These are phyloP conservation scores for Penaeus japonicus DNA, from an alignment of 1,140 invertebrate species.

Conservation along the genomic window DNA sequence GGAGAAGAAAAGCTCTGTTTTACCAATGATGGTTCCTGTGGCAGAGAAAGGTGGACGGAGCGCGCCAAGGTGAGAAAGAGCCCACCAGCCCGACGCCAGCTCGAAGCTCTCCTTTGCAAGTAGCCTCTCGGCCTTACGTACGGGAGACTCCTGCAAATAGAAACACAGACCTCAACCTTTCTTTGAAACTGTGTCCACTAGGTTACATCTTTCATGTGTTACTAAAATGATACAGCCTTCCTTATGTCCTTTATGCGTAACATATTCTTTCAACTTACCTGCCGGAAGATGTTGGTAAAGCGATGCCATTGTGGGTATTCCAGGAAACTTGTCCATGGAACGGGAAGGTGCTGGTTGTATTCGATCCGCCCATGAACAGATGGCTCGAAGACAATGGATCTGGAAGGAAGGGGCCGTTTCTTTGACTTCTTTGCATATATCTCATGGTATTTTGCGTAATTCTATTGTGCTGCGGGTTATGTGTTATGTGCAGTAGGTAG, in stretches of 20 bases:
- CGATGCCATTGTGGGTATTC: slow-evolving; percentile 7
- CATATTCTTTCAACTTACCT: not conserved
- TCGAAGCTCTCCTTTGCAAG: not conserved
- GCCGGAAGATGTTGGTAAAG: not conserved
- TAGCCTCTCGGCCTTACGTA: not conserved
- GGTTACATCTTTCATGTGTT: no score
- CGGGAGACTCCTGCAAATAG: not conserved
- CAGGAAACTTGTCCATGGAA: slow-evolving; percentile 21
- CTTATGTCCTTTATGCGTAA: no score
- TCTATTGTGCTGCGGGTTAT: no score
- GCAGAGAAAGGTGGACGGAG: slow-evolving; percentile 25
- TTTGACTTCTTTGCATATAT: no score
- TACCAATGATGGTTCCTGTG: slow-evolving; percentile 30
- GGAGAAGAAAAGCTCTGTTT: not conserved
- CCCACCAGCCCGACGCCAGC: not conserved
- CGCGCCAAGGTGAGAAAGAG: not conserved
- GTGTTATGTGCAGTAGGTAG: no score
- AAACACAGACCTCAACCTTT: not conserved
- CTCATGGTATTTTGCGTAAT: no score
- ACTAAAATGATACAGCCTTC: no score
- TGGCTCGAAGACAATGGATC: not conserved
- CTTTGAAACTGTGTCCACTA: no score
- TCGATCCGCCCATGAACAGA: not conserved
- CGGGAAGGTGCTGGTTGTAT: slow-evolving; percentile 30
- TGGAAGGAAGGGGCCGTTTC: not conserved